Percentiles rank a stretch among this genome's conserved stretches.
Evolutionary conservation across 2,113 vertebrate genomes (phyloP).

Genomic region (Pollimyrus isidori): DNA sequence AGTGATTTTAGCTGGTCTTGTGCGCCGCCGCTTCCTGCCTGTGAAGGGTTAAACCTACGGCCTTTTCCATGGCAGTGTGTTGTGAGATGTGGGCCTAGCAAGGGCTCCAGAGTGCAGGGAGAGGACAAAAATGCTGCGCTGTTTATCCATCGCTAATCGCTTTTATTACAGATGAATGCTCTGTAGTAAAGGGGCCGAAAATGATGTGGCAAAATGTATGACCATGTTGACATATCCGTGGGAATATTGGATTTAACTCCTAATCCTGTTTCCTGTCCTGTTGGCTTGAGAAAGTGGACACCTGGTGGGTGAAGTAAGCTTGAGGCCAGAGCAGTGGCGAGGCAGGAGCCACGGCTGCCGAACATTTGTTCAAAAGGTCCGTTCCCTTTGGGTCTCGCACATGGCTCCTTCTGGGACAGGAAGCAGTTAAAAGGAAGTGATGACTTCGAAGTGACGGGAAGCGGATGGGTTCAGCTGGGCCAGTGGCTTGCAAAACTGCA

Average conservation of each 20-base stretch:
- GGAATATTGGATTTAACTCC: slow-evolving; percentile 43
- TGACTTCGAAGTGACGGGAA: background rate
- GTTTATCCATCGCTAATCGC: slow-evolving; percentile 54
- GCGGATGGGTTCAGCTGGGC: background rate
- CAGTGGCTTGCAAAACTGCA: background rate
- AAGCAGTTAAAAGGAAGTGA: background rate
- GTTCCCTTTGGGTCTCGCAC: background rate
- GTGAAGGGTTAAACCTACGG: slow-evolving; percentile 25
- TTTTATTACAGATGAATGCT: slow-evolving; percentile 56
- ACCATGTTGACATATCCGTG: slow-evolving; percentile 42
- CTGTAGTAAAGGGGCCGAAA: slow-evolving; percentile 42
- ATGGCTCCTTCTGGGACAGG: background rate
- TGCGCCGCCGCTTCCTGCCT: background rate
- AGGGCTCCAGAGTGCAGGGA: slow-evolving; percentile 19
- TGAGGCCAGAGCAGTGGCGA: background rate
- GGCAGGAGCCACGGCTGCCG: background rate
- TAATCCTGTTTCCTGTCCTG: slow-evolving; percentile 62
- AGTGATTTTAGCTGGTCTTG: background rate
- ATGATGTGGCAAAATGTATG: slow-evolving; percentile 44
- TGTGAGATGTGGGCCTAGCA: slow-evolving; percentile 26
- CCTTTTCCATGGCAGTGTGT: slow-evolving; percentile 40
- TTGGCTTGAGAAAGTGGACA: slow-evolving; percentile 48
- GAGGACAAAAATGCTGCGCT: slow-evolving; percentile 34
- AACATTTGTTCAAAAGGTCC: background rate
- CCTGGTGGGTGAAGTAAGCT: slow-evolving; percentile 30